Evolutionary conservation across 1,140 invertebrate genomes (phyloP), one percentile per base, ranked within the genome.

Genomic region (Drosophila varians): DNA sequence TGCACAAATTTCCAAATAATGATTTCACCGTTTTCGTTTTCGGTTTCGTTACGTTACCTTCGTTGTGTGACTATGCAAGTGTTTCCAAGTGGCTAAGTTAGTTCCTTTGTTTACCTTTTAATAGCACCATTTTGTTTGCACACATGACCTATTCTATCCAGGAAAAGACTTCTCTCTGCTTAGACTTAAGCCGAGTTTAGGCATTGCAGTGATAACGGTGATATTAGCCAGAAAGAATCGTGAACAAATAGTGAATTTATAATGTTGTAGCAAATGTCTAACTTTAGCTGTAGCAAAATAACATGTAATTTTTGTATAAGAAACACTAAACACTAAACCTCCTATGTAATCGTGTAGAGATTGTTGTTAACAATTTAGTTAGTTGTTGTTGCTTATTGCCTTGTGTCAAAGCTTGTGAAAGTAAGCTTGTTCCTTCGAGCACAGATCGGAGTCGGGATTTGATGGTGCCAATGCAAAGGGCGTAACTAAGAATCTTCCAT

Each of bases 181-280:
- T 74, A 76, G 69, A 76, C 80, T 79, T 68, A 69, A 72, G 60
- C 47, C 66, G 55, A 76, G 71, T 72, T 84, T 71, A 82, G 64
- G 74, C 79, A 46, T 16, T 54, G 79, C 75, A 79, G 80, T 84
- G 79, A 84, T 84, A 87, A 87, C 52, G 77, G 80, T 86, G 80
- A 86, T 86, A 86, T 84, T 84, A 84, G 80, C 73, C 80, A 77
- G 78, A 82, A 72, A 56, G 54, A 74, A 78, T 72, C 64, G 71
- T 78, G 64, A 84, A 72, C 80, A 84, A 80, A 74, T 84, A 80
- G 80, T 80, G 80, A 84, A 84, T 87, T 84, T 84, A 84, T 48
- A 61, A 57, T 47, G 49, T 73, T 58, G 73, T 82, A 80, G 74
- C 66, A 65, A 73, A 69, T 66, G 46, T 65, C 62, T 21, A 23